A percentile compares a stretch with the other conserved stretches of the same genome.
Evolutionary conservation across 1,140 invertebrate genomes (phyloP).

Genomic region (Drosophila repleta): DNA sequence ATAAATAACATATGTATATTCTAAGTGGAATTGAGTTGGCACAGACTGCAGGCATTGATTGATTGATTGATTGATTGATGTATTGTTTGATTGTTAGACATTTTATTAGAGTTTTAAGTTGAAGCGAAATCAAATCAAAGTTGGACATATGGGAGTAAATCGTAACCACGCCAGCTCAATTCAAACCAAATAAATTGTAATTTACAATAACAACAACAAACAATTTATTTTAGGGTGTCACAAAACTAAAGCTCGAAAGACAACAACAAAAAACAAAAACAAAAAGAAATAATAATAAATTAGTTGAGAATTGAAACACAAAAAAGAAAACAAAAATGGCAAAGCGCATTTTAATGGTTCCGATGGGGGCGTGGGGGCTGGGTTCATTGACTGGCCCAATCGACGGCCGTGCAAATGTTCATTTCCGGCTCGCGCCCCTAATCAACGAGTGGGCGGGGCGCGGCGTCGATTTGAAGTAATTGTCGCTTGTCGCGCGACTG

Average conservation of each 20-base stretch:
- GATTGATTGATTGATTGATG: constrained; percentile 36
- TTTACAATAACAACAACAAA: constrained; percentile 51
- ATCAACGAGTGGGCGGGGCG: constrained; percentile 16
- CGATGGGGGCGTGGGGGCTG: neutral
- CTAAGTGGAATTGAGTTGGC: constrained; percentile 74
- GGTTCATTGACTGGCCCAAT: constrained; percentile 53
- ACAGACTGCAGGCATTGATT: constrained; percentile 66
- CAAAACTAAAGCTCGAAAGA: constrained; percentile 66
- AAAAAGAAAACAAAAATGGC: constrained; percentile 32
- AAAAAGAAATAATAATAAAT: constrained; percentile 66
- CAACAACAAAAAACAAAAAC: constrained; percentile 42
- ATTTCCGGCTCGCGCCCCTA: constrained; percentile 50
- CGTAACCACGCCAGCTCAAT: constrained; percentile 53
- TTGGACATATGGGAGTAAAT: constrained; percentile 18
- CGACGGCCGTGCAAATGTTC: constrained; percentile 68
- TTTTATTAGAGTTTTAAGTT: constrained; percentile 56
- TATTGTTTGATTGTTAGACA: constrained; percentile 63
- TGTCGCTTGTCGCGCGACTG: constrained; percentile 61
- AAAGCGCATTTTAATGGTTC: constrained; percentile 51
- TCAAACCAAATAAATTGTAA: constrained; percentile 55
- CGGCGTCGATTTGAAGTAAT: constrained; percentile 51
- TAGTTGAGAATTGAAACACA: constrained; percentile 79
- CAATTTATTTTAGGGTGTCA: constrained; percentile 72
- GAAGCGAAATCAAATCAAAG: constrained; percentile 39
- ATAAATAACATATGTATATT: constrained; percentile 45